These are phyloP conservation scores for Otocyon megalotis DNA, from an alignment of 2,113 vertebrate species.

Conservation along the genomic window DNA sequence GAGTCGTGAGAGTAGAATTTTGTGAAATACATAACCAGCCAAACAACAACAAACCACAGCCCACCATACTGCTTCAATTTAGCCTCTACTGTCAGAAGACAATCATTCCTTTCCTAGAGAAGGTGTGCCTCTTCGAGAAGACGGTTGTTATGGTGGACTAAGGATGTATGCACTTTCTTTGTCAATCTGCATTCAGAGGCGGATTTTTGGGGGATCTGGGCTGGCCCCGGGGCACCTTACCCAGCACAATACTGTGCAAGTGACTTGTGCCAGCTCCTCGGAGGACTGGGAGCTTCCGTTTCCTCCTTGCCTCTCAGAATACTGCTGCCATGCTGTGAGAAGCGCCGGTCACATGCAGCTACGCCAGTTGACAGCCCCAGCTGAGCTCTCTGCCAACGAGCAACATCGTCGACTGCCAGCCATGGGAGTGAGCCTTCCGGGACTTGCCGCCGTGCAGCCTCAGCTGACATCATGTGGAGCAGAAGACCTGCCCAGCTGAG, in stretches of 20 bases:
- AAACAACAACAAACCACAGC: neutral
- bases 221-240: neutral
- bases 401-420: accelerated
- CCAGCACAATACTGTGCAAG: neutral
- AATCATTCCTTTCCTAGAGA: neutral
- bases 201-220: neutral
- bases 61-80: neutral
- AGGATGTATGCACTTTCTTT: neutral
- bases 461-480: neutral
- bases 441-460: neutral
- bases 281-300: neutral
- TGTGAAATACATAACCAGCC: neutral
- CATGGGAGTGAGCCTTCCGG: neutral
- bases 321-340: neutral
- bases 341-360: neutral
- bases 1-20: neutral
- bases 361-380: neutral
- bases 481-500: slow-evolving; percentile 39
- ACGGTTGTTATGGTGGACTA: accelerated
- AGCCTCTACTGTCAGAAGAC: neutral
- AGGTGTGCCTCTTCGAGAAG: neutral
- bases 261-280: neutral
- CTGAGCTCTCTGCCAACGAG: neutral
- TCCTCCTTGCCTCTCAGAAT: neutral
- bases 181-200: neutral